Conservation (phyloP, 2,797 vertebrate genomes). For the Phrynocephalus guinanensis region DNA sequence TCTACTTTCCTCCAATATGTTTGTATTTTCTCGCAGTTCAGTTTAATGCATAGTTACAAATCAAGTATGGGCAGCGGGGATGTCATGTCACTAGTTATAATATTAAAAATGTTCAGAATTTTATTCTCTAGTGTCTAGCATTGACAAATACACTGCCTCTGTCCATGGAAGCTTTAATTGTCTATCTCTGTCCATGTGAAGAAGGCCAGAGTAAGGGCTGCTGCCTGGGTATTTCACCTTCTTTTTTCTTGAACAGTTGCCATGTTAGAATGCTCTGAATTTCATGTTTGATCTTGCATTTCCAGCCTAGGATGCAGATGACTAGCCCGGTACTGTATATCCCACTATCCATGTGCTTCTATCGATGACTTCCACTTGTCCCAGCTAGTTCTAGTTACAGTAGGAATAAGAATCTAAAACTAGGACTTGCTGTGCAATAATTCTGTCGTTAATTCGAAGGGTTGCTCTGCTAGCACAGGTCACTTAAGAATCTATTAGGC, state of each 20-base stretch:
- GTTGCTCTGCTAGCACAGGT: neutral
- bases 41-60: neutral
- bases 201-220: neutral
- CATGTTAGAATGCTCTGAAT: neutral
- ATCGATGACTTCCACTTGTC: neutral
- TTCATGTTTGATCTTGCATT: neutral
- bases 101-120: neutral
- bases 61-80: neutral
- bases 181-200: neutral
- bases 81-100: neutral
- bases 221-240: neutral
- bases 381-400: constrained; percentile 1
- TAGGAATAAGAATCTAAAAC: constrained; percentile 18
- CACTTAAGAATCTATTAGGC: constrained; percentile 15
- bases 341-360: neutral
- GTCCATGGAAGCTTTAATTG: neutral
- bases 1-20: too few species aligned
- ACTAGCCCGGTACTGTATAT: neutral
- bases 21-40: too few species aligned
- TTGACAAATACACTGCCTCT: neutral
- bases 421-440: neutral
- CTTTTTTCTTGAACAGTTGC: neutral
- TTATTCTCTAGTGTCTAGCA: neutral
- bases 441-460: neutral
- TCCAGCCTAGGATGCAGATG: constrained; percentile 6